A percentile compares a stretch with the other conserved stretches of the same genome.
These are phyloP conservation scores for Acipenser ruthenus DNA, from an alignment of 2,797 vertebrate species.

Conservation along the genomic window DNA sequence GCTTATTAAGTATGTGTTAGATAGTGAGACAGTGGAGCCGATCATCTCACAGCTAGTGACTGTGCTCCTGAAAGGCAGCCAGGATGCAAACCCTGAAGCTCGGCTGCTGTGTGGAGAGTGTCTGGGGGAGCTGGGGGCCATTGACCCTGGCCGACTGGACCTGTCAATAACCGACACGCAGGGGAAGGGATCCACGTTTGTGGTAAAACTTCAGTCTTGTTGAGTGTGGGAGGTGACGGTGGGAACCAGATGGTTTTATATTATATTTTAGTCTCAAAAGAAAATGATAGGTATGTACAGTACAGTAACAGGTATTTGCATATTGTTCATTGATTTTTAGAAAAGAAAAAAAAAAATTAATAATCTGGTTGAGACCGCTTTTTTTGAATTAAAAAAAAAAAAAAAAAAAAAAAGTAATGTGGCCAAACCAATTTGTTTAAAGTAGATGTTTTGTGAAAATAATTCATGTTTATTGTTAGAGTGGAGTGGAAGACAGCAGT, in stretches of 20 bases:
- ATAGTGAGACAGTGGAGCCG: conserved; percentile 92
- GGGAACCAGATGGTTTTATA: no score
- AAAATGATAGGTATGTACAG: no score
- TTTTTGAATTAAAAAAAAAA: no score
- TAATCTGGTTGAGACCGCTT: no score
- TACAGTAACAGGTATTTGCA: no score
- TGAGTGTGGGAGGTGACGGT: no score
- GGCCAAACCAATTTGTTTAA: no score
- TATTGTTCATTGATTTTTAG: no score
- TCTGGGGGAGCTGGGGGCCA: conserved; percentile 89
- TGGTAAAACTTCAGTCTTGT: conserved; percentile 58
- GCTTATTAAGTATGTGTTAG: conserved; percentile 82
- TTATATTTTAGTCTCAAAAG: no score
- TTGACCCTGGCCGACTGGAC: conserved; percentile 90
- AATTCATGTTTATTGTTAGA: conserved; percentile 47
- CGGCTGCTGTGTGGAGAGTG: conserved; percentile 92
- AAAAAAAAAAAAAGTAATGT: no score
- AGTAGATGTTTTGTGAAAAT: no score
- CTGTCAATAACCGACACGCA: conserved; percentile 78
- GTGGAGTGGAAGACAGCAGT: conserved; percentile 83
- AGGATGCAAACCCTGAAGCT: conserved; percentile 84
- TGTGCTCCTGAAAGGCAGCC: conserved; percentile 87
- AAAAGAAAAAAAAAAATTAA: no score
- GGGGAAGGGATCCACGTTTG: conserved; percentile 80
- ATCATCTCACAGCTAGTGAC: conserved; percentile 89